Evolutionary conservation across 1,140 invertebrate species (phyloP).

Genomic region (Portunus trituberculatus): DNA sequence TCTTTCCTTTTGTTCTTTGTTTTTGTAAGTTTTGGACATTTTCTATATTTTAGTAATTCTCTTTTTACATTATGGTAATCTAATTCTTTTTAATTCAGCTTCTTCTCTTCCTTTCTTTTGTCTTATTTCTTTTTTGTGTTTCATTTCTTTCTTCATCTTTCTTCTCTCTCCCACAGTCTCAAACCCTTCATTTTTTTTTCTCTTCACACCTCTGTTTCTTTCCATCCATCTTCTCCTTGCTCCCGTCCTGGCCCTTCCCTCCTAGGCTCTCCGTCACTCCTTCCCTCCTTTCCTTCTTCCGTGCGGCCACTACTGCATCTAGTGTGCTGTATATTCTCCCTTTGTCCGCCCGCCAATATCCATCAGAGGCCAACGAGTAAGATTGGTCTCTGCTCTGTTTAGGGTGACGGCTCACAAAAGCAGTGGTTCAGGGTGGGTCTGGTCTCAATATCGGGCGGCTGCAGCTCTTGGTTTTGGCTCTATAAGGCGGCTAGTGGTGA

Average conservation of each 20-base stretch:
- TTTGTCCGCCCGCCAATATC: conserved; percentile 10
- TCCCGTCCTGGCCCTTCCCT: not conserved
- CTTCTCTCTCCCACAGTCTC: too few species aligned
- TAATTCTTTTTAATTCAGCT: too few species aligned
- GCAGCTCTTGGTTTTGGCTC: not conserved
- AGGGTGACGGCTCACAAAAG: not conserved
- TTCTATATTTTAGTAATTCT: too few species aligned
- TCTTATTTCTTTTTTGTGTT: too few species aligned
- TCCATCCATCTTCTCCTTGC: not conserved
- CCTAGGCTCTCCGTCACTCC: not conserved
- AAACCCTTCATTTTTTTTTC: not conserved
- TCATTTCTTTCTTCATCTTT: too few species aligned
- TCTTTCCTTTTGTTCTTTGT: too few species aligned
- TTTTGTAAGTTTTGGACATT: too few species aligned
- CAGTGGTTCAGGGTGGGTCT: not conserved
- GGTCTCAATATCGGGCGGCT: not conserved
- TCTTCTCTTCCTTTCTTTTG: too few species aligned
- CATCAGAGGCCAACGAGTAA: conserved; percentile 1
- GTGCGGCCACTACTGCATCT: not conserved
- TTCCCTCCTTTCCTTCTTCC: not conserved
- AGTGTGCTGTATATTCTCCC: conserved; percentile 1
- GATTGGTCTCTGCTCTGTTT: not conserved
- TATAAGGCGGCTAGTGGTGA: not conserved
- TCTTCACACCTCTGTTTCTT: not conserved
- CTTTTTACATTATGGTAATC: too few species aligned